Evolutionary conservation across 2,888 invertebrate species (phyloP).

Genomic region (Itoplectis maculator): DNA sequence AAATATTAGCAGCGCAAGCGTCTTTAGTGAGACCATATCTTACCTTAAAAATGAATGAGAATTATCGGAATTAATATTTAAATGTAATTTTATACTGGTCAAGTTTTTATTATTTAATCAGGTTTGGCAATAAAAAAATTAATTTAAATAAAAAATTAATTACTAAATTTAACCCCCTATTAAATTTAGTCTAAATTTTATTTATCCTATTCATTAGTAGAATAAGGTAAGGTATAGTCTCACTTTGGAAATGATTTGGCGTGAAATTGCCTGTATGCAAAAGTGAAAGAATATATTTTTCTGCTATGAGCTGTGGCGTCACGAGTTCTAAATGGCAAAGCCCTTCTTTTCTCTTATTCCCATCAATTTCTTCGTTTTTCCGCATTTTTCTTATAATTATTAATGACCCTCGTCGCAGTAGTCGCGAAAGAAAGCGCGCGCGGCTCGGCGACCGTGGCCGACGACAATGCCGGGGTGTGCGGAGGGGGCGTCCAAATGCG

Average conservation of each 20-base stretch:
- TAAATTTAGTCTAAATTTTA: no score
- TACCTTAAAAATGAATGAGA: no score
- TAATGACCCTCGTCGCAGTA: constrained; percentile 28
- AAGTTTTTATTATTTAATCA: no score
- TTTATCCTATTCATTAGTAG: no score
- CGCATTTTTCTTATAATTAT: constrained; percentile 46
- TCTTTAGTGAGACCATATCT: no score
- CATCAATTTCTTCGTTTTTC: constrained; percentile 25
- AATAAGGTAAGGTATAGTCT: no score
- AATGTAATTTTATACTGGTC: no score
- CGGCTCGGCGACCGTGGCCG: neutral
- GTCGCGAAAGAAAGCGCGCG: constrained; percentile 41
- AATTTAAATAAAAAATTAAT: no score
- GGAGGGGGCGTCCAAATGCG: constrained; percentile 17
- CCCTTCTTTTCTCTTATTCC: constrained; percentile 41
- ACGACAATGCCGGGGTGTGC: neutral
- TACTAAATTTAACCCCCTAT: no score
- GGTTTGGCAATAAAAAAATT: no score
- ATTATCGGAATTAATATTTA: no score
- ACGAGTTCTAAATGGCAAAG: constrained; percentile 2
- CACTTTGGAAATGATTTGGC: neutral
- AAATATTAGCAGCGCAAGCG: no score
- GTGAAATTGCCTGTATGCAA: neutral
- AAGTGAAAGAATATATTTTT: neutral
- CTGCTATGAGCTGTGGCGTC: neutral